phyloP scores from a whole-genome alignment of 2,797 vertebrate species.

The Sebastes minor region DNA sequence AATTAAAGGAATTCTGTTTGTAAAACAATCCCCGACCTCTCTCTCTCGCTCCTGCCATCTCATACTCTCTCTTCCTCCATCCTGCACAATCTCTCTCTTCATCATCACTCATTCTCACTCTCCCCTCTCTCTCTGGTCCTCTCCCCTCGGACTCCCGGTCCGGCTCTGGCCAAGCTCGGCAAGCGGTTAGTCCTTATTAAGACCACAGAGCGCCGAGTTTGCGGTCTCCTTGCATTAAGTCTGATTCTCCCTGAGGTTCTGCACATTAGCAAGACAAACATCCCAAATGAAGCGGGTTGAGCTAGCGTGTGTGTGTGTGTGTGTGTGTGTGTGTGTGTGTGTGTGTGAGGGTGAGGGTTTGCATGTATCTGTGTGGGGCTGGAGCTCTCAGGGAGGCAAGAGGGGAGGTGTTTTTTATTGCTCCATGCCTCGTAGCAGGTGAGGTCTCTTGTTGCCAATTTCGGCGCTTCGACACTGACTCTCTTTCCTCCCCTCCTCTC shows the following conservation, averaged over 20 bases:
- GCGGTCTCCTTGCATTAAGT: slow-evolving; percentile 68
- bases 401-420: slow-evolving; percentile 53
- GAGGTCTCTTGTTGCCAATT: slow-evolving; percentile 76
- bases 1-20: slow-evolving; percentile 98
- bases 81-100: slow-evolving; percentile 42
- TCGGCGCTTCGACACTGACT: slow-evolving; percentile 35
- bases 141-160: slow-evolving; percentile 53
- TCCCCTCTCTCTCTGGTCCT: slow-evolving; percentile 31
- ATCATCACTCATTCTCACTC: slow-evolving; percentile 59
- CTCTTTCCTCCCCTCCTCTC: slow-evolving; percentile 49
- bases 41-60: slow-evolving; percentile 46
- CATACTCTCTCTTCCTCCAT: slow-evolving; percentile 51
- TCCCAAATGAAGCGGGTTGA: slow-evolving; percentile 53
- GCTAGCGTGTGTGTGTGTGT: slow-evolving; percentile 26
- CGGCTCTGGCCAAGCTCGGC: slow-evolving; percentile 45
- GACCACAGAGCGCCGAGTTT: slow-evolving; percentile 63
- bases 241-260: slow-evolving; percentile 72
- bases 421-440: slow-evolving; percentile 68
- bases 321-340: neutral
- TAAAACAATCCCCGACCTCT: slow-evolving; percentile 87
- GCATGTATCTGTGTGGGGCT: slow-evolving; percentile 2
- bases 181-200: slow-evolving; percentile 70
- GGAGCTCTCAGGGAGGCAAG: slow-evolving; percentile 13
- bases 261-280: slow-evolving; percentile 81
- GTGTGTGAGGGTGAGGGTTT: neutral